These are phyloP conservation scores for Aplysia californica DNA, from an alignment of 1,140 invertebrate species.

Conservation along the genomic window DNA sequence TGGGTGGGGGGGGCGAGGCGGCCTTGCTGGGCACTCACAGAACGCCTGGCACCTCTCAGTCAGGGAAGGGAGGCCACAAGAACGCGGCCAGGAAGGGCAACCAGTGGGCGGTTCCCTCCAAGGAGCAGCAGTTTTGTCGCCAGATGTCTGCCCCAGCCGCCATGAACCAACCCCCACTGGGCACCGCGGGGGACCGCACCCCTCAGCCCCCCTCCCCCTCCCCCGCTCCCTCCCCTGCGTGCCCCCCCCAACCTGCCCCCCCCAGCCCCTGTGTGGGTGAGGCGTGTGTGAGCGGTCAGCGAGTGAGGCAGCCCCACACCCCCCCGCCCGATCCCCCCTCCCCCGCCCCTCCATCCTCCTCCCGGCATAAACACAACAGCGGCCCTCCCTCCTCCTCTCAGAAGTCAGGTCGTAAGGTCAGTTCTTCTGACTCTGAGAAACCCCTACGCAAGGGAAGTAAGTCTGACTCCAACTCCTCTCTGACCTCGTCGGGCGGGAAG, in stretches of 20 bases:
- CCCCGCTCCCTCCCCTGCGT: background rate
- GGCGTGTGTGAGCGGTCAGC: too few species aligned
- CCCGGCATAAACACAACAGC: conserved; percentile 19
- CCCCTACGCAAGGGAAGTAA: background rate
- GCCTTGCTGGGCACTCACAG: background rate
- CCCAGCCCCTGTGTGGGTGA: too few species aligned
- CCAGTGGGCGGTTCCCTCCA: background rate
- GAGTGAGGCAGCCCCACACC: background rate
- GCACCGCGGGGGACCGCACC: background rate
- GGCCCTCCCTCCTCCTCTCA: conserved; percentile 14
- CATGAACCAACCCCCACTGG: background rate
- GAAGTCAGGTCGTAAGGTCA: background rate
- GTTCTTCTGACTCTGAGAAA: conserved; percentile 9
- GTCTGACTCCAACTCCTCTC: conserved; percentile 7
- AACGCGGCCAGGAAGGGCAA: background rate
- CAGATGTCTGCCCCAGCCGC: conserved; percentile 3
- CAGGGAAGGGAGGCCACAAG: background rate
- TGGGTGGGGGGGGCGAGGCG: background rate
- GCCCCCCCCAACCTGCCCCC: background rate
- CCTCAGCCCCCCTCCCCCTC: background rate
- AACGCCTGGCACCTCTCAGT: too few species aligned
- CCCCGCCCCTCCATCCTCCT: background rate
- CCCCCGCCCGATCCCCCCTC: background rate
- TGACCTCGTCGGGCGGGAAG: background rate
- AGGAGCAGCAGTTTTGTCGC: background rate